Percentiles rank a stretch among this genome's conserved stretches.
Evolutionary conservation across 2,113 vertebrate species (phyloP).

Genomic region (Rhabdornis inornatus): DNA sequence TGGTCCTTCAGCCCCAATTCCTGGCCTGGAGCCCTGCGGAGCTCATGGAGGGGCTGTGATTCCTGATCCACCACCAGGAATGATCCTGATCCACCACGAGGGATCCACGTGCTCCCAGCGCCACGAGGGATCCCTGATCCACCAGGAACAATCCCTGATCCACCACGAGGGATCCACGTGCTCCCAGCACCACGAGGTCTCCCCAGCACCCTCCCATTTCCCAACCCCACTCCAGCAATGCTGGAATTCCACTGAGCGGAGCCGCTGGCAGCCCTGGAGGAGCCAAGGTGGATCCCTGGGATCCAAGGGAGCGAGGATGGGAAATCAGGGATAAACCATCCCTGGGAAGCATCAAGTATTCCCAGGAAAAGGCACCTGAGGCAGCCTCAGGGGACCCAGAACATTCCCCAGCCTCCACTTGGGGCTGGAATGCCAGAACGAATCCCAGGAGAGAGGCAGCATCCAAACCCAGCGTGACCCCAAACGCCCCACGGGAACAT

Average conservation of each 20-base stretch:
- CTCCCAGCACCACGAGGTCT: not conserved
- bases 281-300: not conserved
- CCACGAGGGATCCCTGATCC: too few species aligned
- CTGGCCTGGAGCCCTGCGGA: rapidly evolving
- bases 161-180: not conserved
- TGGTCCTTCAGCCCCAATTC: not conserved
- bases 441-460: not conserved
- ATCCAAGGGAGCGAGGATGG: rapidly evolving
- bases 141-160: not conserved
- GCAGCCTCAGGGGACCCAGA: not conserved
- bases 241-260: rapidly evolving
- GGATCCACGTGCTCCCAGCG: too few species aligned
- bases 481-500: rapidly evolving
- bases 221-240: not conserved
- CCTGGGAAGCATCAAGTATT: rapidly evolving
- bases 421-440: not conserved
- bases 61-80: not conserved
- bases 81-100: too few species aligned
- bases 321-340: not conserved
- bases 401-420: rapidly evolving
- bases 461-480: rapidly evolving
- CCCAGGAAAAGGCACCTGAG: not conserved
- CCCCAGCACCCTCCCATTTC: not conserved
- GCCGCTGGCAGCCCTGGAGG: not conserved
- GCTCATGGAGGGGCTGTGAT: not conserved